A percentile compares a stretch with the other conserved stretches of the same genome.
Conservation (phyloP, 2,797 vertebrate genomes). For the Halcyon leucocephala region DNA sequence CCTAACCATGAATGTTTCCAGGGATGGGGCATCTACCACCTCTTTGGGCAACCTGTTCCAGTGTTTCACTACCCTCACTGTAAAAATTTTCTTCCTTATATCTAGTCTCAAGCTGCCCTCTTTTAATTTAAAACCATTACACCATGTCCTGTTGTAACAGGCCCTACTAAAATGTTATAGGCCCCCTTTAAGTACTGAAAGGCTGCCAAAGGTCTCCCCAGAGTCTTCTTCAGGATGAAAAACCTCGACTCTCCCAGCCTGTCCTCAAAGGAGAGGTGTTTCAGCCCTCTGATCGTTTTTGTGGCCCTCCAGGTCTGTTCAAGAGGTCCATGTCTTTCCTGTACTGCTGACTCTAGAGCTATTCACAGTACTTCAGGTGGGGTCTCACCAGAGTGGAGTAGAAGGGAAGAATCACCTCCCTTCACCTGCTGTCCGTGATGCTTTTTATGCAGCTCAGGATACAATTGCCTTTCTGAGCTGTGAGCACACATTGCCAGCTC, state of each 20-base stretch:
- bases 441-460: background rate
- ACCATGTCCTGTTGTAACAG: background rate
- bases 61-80: background rate
- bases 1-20: background rate
- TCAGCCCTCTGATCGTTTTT: rapidly evolving
- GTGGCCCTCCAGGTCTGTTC: rapidly evolving
- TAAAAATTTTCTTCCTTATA: background rate
- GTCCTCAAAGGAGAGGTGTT: background rate
- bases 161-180: background rate
- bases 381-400: rapidly evolving
- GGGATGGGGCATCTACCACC: background rate
- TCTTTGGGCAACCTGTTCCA: background rate
- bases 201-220: rapidly evolving
- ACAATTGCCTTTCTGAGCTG: rapidly evolving
- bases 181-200: background rate
- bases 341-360: rapidly evolving
- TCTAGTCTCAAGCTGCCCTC: background rate
- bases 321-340: background rate
- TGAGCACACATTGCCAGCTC: rapidly evolving
- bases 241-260: background rate
- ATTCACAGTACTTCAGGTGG: background rate
- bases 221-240: background rate
- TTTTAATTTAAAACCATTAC: background rate
- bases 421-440: rapidly evolving
- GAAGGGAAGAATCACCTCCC: background rate